Evolutionary conservation across 2,113 vertebrate genomes (phyloP), one percentile per base, ranked within the genome.

Genomic region (Oxyura jamaicensis): DNA sequence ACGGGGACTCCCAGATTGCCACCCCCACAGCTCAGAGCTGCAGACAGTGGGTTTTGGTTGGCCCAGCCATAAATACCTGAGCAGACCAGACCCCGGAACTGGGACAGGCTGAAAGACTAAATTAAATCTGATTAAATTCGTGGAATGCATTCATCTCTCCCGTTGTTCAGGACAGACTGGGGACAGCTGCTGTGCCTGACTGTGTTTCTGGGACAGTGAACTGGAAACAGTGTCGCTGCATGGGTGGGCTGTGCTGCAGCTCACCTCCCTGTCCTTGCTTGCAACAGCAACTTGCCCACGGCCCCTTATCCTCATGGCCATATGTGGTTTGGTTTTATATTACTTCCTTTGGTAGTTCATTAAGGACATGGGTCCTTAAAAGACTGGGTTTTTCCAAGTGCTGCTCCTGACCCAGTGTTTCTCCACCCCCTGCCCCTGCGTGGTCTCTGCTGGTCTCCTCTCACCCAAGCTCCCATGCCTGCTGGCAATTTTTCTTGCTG

Each of bases 301-400:
- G 52, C 76, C 60, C 88, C 93, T 85, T 86, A 81, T 65, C 79
- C 72, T 56, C 6, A n/a, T 50, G 6, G 60, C 86, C 10, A 0
- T 35, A 69, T 41, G 84, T 58, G 53, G n/a, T 69, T 91, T 86
- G 90, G n/a, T 29, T 67, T 94, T 77, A 91, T 90, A 72, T 93
- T 87, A 72, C 84, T 95, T 96, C 93, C 69, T 95, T 82, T 66
- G 56, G 88, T 81, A 95, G 77, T 82, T 84, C 91, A 88, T 82
- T 95, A 94, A 75, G 83, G 62, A 16, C 46, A 88, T 22, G 20
- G 5, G 20, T 22, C 20, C 10, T 48, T 48, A 48, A 48, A 48
- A 20, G 46, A 48, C 4, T 0, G 0, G 7, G 15, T 48, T 26
- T 48, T 48, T 80, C 25, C 19, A 26, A 8, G 23, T 19, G 14